Evolutionary conservation across 2,797 vertebrate genomes (phyloP).

Genomic region (Phrynocephalus vlangalii): DNA sequence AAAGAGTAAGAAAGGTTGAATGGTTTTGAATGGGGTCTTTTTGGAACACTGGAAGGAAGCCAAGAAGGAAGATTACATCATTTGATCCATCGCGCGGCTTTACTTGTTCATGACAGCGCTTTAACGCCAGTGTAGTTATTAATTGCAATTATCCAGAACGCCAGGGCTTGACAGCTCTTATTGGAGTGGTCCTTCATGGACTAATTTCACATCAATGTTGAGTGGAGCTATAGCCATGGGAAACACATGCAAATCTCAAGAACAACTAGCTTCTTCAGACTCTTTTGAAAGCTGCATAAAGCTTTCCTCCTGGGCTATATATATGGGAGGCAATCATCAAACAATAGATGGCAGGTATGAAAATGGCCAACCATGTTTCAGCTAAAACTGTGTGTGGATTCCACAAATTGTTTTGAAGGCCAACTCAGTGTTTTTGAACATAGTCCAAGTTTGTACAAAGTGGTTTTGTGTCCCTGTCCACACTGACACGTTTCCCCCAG

Average conservation of each 20-base stretch:
- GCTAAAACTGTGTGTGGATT: too few species aligned
- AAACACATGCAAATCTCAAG: fast-evolving
- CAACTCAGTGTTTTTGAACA: too few species aligned
- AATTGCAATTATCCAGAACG: not conserved
- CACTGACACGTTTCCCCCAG: too few species aligned
- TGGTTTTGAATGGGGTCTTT: not conserved
- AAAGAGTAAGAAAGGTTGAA: not conserved
- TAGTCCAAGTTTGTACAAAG: too few species aligned
- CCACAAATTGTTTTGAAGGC: too few species aligned
- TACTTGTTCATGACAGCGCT: not conserved
- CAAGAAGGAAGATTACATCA: not conserved
- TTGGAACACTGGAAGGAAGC: not conserved
- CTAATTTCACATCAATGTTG: not conserved
- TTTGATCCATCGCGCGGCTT: not conserved
- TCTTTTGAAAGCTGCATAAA: not conserved
- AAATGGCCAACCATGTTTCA: not conserved
- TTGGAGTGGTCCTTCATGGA: not conserved
- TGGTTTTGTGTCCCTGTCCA: too few species aligned
- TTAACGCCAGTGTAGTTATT: not conserved
- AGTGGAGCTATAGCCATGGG: not conserved
- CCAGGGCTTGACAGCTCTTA: not conserved
- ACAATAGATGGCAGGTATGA: not conserved
- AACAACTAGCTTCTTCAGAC: conserved; percentile 9
- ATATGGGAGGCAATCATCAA: not conserved
- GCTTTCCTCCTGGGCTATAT: not conserved